A percentile compares a stretch with the other conserved stretches of the same genome.
These are phyloP conservation scores for Phalacrocorax pelagicus DNA, from an alignment of 2,113 vertebrate genomes.

Conservation along the genomic window DNA sequence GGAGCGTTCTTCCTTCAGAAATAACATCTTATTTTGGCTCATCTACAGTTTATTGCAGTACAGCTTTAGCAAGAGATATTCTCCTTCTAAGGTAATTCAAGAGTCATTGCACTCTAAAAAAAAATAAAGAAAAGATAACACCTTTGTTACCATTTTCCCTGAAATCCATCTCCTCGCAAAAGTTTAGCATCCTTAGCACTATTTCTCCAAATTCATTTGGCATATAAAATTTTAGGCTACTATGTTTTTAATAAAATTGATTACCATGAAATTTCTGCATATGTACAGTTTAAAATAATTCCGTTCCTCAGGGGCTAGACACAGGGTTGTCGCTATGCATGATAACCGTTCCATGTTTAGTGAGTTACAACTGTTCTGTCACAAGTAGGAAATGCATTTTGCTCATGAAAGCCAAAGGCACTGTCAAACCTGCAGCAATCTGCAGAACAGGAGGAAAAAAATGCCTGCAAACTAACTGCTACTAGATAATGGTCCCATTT, in stretches of 20 bases:
- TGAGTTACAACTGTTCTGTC: constrained; percentile 51
- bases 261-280: constrained; percentile 49
- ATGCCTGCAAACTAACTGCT: constrained; percentile 34
- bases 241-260: constrained; percentile 60
- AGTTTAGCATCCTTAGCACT: background rate
- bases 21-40: background rate
- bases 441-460: constrained; percentile 9
- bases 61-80: background rate
- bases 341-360: constrained; percentile 6
- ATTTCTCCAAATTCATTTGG: constrained; percentile 14
- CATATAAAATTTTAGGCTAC: constrained; percentile 7
- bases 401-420: constrained; percentile 38
- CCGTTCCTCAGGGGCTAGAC: constrained; percentile 45
- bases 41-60: background rate
- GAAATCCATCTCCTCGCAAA: background rate
- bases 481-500: constrained; percentile 24
- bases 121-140: background rate
- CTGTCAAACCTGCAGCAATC: constrained; percentile 12
- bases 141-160: background rate
- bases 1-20: background rate
- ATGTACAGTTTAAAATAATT: constrained; percentile 54
- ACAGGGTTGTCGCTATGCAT: background rate
- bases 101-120: background rate
- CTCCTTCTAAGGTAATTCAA: background rate
- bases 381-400: constrained; percentile 34